Evolutionary conservation across 2,113 vertebrate species (phyloP), one percentile per base, ranked within the genome.

Genomic region (Pangasianodon hypophthalmus): DNA sequence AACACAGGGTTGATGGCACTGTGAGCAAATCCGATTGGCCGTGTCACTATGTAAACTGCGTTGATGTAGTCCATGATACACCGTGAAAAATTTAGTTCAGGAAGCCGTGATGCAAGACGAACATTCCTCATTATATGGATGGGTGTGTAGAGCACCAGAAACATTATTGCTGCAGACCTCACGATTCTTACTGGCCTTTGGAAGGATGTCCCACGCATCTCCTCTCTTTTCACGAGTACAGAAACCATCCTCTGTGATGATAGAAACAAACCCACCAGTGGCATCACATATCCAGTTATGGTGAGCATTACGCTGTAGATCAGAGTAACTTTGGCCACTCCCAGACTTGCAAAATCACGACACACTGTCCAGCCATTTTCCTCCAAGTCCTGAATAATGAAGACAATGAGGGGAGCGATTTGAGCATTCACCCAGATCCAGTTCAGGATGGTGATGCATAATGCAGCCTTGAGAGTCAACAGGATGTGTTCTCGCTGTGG

Each of bases 51-150:
- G 71, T 98, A 90, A 0, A 93, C 0, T 0, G 44, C n/a, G 14
- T 91, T 91, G 90, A 98, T 96, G 87, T 89, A 8, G 0, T 5
- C 60, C 41, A 13, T 1, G 0, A 94, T 52, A 41, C 96, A 94
- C 0, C 0, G 0, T 0, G 89, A 21, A 1, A 90, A 0, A 0
- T 8, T 6, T 77, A 92, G 3, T 88, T 73, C 87, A 0, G 48
- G 0, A 0, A 95, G 84, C 0, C 82, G 92, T 0, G 96, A 96
- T 0, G 94, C 96, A 0, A 98, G 93, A 0, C 96, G 92, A 46
- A 97, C 73, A 0, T 98, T 99, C 90, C 98, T 96, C 96, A 99
- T 95, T 6, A 99, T 0, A 6, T 99, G 98, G 75, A 98, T 98
- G 3, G 98, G 98, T 0, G 97, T 96, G 7, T 98, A 98, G 21